These are phyloP conservation scores for Mimachlamys varia DNA, from an alignment of 2,888 invertebrate genomes.

Conservation along the genomic window DNA sequence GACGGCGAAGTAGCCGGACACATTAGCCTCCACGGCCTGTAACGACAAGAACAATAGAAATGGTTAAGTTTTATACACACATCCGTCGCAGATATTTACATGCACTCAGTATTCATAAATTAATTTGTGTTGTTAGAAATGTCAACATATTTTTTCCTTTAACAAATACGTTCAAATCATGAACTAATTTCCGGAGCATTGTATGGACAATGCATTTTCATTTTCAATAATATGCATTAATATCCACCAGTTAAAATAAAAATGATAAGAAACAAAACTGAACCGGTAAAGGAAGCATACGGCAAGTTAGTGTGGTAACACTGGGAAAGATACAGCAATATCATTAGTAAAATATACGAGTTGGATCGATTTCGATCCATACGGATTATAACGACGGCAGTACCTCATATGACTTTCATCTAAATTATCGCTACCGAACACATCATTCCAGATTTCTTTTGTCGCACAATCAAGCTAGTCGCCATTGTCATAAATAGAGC, in stretches of 20 bases:
- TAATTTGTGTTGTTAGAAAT: too few relatives aligned
- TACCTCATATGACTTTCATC: not conserved
- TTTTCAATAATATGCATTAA: too few relatives aligned
- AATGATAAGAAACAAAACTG: not conserved
- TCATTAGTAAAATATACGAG: not conserved
- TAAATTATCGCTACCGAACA: not conserved
- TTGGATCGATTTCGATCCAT: not conserved
- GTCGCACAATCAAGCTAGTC: not conserved
- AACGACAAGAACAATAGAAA: not conserved
- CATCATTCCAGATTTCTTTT: not conserved
- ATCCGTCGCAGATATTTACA: too few relatives aligned
- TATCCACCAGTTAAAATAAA: not conserved
- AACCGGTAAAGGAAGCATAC: not conserved
- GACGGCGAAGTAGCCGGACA: constrained; percentile 28
- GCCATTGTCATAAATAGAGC: not conserved
- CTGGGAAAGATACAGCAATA: not conserved
- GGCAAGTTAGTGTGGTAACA: not conserved
- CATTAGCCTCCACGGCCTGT: constrained; percentile 17
- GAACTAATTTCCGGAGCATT: too few relatives aligned
- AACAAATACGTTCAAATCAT: too few relatives aligned
- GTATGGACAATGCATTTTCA: too few relatives aligned
- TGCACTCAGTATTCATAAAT: too few relatives aligned
- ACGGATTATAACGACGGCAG: not conserved
- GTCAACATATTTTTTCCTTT: too few relatives aligned
- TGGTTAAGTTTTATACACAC: not conserved